Conservation (phyloP, 2,113 vertebrate species). For the Aspidoscelis tigris region DNA sequence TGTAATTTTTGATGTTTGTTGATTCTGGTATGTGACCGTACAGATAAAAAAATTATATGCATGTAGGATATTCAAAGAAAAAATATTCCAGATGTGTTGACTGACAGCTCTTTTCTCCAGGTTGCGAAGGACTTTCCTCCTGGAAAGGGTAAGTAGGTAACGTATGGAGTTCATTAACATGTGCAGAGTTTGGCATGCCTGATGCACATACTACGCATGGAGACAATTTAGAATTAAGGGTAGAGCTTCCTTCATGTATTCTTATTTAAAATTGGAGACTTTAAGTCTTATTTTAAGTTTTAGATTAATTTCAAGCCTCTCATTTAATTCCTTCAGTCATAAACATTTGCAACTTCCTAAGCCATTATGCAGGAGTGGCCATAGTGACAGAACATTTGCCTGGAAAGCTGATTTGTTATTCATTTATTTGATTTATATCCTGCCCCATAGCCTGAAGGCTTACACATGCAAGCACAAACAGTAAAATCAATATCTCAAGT, state of each 20-base stretch:
- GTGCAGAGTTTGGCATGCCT: not conserved
- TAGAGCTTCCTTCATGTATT: not conserved
- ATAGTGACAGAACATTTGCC: too few relatives aligned
- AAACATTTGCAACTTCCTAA: not conserved
- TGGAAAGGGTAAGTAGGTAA: slow-evolving; percentile 46
- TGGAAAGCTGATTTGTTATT: too few relatives aligned
- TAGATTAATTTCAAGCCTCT: too few relatives aligned
- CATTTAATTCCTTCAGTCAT: not conserved
- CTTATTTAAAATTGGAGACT: not conserved
- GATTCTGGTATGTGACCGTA: not conserved
- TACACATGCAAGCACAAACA: too few relatives aligned
- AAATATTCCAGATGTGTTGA: slow-evolving; percentile 20
- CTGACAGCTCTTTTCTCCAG: slow-evolving; percentile 43
- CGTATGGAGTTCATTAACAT: not conserved
- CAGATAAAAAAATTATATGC: not conserved
- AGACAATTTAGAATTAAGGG: not conserved
- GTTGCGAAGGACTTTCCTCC: slow-evolving; percentile 36
- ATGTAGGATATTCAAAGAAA: not conserved
- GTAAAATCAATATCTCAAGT: too few relatives aligned
- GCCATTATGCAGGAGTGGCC: too few relatives aligned
- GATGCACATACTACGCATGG: not conserved
- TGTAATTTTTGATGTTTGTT: too few relatives aligned
- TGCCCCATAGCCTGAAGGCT: too few relatives aligned
- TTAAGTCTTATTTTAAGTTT: not conserved
- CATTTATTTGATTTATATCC: too few relatives aligned